These are phyloP conservation scores for Drepana arcuata DNA, from an alignment of 1,140 invertebrate species.

Conservation along the genomic window DNA sequence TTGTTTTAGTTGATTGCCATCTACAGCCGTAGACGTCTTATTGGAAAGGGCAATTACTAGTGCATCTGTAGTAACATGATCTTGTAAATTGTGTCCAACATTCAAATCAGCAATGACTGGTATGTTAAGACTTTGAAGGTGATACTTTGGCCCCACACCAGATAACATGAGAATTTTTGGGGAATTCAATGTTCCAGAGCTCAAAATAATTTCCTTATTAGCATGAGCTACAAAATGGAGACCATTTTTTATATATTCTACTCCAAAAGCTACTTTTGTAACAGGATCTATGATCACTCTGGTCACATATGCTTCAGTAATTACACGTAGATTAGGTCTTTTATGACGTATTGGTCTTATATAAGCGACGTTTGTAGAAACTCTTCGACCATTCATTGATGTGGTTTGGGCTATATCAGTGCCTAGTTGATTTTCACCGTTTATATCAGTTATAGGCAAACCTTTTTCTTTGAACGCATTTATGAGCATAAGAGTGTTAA, in stretches of 20 bases:
- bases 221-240: slow-evolving; percentile 58
- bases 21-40: slow-evolving; percentile 55
- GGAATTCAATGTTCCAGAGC: slow-evolving; percentile 80
- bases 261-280: slow-evolving; percentile 79
- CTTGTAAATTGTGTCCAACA: slow-evolving; percentile 86
- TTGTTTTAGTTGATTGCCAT: slow-evolving; percentile 45
- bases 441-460: slow-evolving; percentile 71
- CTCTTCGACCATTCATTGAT: slow-evolving; percentile 74
- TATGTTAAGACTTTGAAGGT: slow-evolving; percentile 73
- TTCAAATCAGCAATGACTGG: slow-evolving; percentile 75
- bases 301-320: slow-evolving; percentile 79
- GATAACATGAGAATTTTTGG: slow-evolving; percentile 84
- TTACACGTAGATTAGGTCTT: slow-evolving; percentile 80
- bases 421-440: slow-evolving; percentile 72
- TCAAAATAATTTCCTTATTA: slow-evolving; percentile 82
- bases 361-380: slow-evolving; percentile 82
- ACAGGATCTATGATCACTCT: slow-evolving; percentile 81
- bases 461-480: slow-evolving; percentile 76
- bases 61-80: slow-evolving; percentile 78
- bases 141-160: slow-evolving; percentile 79
- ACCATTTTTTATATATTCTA: slow-evolving; percentile 78
- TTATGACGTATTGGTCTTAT: slow-evolving; percentile 79
- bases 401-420: slow-evolving; percentile 75
- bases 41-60: slow-evolving; percentile 72
- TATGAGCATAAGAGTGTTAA: slow-evolving; percentile 70